Percentiles rank a stretch among this genome's conserved stretches.
Conservation (phyloP, 2,888 invertebrate species). For the Baccha elongata region DNA sequence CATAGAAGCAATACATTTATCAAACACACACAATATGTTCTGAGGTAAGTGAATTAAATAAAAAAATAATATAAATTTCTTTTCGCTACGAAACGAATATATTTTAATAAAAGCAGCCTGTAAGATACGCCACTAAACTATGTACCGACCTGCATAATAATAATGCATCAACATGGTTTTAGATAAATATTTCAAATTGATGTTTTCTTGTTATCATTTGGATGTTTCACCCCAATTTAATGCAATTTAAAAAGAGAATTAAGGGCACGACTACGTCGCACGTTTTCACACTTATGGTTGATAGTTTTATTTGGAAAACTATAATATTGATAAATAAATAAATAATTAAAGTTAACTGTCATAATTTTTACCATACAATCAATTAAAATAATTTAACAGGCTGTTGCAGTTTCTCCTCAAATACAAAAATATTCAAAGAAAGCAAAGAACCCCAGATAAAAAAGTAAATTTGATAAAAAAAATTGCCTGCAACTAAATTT, state of each 20-base stretch:
- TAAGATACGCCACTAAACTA: conserved; percentile 9
- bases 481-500: no score
- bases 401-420: no score
- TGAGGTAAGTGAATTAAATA: conserved; percentile 32
- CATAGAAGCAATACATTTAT: conserved; percentile 20
- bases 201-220: conserved; percentile 31
- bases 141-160: conserved; percentile 42
- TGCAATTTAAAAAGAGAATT: not conserved
- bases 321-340: no score
- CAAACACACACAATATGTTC: not conserved
- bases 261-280: no score
- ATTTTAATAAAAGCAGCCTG: conserved; percentile 9
- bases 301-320: no score
- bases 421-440: no score
- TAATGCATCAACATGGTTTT: conserved; percentile 21
- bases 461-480: not conserved
- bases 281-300: no score
- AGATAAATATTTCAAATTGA: conserved; percentile 56
- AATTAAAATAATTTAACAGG: no score
- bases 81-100: conserved; percentile 4
- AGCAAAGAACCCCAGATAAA: no score
- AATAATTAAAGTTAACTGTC: no score
- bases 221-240: conserved; percentile 39
- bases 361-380: no score
- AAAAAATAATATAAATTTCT: conserved; percentile 6